phyloP scores from a whole-genome alignment of 2,888 invertebrate genomes.

The Drosophila nigricruria region DNA sequence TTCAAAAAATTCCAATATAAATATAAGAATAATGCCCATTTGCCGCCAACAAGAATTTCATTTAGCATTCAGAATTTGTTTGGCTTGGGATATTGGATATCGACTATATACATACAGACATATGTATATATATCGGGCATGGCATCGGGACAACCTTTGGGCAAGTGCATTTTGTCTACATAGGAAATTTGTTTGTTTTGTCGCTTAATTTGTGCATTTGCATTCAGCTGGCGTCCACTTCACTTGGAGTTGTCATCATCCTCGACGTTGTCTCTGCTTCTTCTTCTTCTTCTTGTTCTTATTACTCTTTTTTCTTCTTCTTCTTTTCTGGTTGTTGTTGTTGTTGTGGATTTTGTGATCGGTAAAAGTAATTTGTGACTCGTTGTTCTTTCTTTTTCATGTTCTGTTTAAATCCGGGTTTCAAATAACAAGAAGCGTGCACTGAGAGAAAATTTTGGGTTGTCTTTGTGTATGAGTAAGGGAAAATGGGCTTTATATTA shows the following conservation, averaged over 20 bases:
- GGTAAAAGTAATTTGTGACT: slow-evolving; percentile 77
- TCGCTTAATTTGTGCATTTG: slow-evolving; percentile 73
- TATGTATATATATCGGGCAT: background rate
- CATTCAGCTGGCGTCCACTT: slow-evolving; percentile 65
- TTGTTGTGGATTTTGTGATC: slow-evolving; percentile 53
- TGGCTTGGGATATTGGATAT: slow-evolving; percentile 40
- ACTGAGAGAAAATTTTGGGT: slow-evolving; percentile 48
- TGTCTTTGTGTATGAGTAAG: background rate
- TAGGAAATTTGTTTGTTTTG: slow-evolving; percentile 72
- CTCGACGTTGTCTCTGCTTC: slow-evolving; percentile 18
- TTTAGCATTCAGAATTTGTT: slow-evolving; percentile 69
- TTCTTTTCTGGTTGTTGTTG: slow-evolving; percentile 20
- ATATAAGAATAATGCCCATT: slow-evolving; percentile 32
- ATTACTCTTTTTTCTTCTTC: slow-evolving; percentile 14
- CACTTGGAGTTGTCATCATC: slow-evolving; percentile 51
- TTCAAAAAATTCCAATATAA: slow-evolving; percentile 25
- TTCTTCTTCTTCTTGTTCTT: slow-evolving; percentile 7
- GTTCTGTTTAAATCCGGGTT: slow-evolving; percentile 75
- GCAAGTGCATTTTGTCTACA: slow-evolving; percentile 74
- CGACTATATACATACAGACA: slow-evolving; percentile 13
- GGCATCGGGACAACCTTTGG: slow-evolving; percentile 59
- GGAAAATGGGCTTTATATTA: background rate
- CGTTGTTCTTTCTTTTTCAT: slow-evolving; percentile 69
- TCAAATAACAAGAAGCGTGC: slow-evolving; percentile 66
- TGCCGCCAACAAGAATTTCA: slow-evolving; percentile 35